Base-by-base conservation (phyloP, 2,113 vertebrate genomes). In the Mirounga angustirostris region DNA sequence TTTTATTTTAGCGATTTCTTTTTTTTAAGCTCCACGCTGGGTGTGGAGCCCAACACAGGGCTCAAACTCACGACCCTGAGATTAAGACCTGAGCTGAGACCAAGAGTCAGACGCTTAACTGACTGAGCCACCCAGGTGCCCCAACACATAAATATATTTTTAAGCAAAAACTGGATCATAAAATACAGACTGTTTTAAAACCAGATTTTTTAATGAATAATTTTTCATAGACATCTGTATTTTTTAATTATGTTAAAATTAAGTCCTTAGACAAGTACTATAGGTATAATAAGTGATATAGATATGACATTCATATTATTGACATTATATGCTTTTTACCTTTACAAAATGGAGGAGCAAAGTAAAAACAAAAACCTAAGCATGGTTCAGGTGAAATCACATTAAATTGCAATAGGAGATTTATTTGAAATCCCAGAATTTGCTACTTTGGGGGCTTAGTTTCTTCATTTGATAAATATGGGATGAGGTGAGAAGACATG, bases 351-450 rank as follows among this genome's bases (percentile, higher is more conserved):
- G 28, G 15, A 84, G 7, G 56, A 86, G 33, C 10, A 90, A 87
- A 94, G 19, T 5, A 82, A 95, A 81, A 69, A 14, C 2, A 40
- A 18, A 80, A 79, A 28, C 11, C 16, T 46, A 74, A 93, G 19
- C 9, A 59, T 54, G 24, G 2, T 43, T 94, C n/a, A 58, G 12
- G 36, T 81, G 6, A 93, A 96, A 52, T 76, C 4, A 13, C 0
- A 74, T 54, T 88, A 61, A 85, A n/a, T n/a, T 74, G 19, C 19
- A 65, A 65, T 50, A 30, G 26, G 79, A 54, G 4, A 88, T 24
- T 86, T 90, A 93, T 63, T 90, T 91, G 84, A 97, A 90, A 74
- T 79, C 19, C 16, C 46, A 76, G 26, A 58, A 65, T 54, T 71
- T 82, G 43, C 3, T 71, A 84, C 18, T 58, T 76, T 82, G 0